Evolutionary conservation across 2,797 vertebrate genomes (phyloP), one percentile per base, ranked within the genome.

Genomic region (Enteromius trimaculatus): DNA sequence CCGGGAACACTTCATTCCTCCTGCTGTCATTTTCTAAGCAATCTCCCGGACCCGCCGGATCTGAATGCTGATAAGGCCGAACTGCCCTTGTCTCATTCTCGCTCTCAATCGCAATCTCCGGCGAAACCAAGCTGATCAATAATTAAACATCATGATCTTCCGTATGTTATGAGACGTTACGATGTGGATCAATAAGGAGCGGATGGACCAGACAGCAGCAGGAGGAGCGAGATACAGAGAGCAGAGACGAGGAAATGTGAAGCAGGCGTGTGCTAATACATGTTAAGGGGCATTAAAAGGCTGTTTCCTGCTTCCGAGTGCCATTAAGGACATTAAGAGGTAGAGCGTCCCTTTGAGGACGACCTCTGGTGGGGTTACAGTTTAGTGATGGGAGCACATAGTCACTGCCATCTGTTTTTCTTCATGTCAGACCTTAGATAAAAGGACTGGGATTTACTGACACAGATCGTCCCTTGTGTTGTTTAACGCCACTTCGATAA

Each of bases 221-320:
- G 49, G 79, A 83, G 76, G 78, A 79, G 82, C 62, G 65, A 72
- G 84, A 81, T 64, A 74, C 70, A 84, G 51, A 66, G 23, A 83
- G 62, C 17, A 37, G 78, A 80, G 76, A 72, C 26, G 11, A 26
- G 84, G 84, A 86, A 85, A 87, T 85, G 81, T 83, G 82, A 87
- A 82, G 78, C 44, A 84, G 70, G 66, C 80, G 51, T 87, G 80
- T 83, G 81, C 69, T 83, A 78, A 83, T 70, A 55, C 51, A 78
- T 49, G 83, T 81, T 79, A 82, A 65, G 55, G 58, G 39, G 74
- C 78, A 83, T 85, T 87, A 87, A 87, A 83, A 84, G 83, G 65
- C 87, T 79, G 79, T 83, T 88, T 87, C 84, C 84, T 86, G 86
- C 70, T 86, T 85, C 88, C 76, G 66, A 88, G 87, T 76, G 80